Evolutionary conservation across 2,888 invertebrate genomes (phyloP), one percentile per base, ranked within the genome.

Genomic region (Eucera pruinosa): DNA sequence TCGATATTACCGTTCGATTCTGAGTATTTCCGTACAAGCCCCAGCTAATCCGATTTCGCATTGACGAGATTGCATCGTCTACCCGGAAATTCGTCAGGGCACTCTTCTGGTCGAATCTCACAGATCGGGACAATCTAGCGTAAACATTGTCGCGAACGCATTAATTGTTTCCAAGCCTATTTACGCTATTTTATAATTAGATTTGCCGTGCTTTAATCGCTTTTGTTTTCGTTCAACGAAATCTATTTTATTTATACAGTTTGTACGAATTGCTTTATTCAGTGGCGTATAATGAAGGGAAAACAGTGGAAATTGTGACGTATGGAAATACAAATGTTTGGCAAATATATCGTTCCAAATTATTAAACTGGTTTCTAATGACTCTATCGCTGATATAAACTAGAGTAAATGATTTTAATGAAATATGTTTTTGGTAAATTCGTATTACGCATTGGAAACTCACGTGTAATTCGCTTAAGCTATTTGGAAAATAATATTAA

Each of bases 1-100:
- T 84, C 78, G 74, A 71, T 78, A 82, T 83, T 72, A 80, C 80
- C 72, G 72, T 82, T 81, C 82, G 57, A 76, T 74, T 81, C 81
- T 78, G 61, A 64, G 82, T 83, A 87, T 82, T 83, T 86, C 86
- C 86, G 86, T 65, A 61, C 54, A 76, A 50, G 68, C 27, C 39
- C 25, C 33, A 64, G 57, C 50, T 74, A 77, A 71, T 66, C 78
- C 61, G 72, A 75, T 76, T 73, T 71, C 66, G 58, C 69, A 62
- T 67, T 43, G 70, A 66, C 66, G 75, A 74, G 74, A 82, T 82
- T 82, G 72, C 71, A 65, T 54, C 69, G 80, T 39, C 70, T 52
- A 57, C 4, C 57, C 80, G 81, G 82, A 83, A 81, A 77, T 83
- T 85, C 73, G 78, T 67, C 60, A 45, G 69, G 74, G 50, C 48